Evolutionary conservation across 2,888 invertebrate species (phyloP).

Genomic region (Pandemis heparana): DNA sequence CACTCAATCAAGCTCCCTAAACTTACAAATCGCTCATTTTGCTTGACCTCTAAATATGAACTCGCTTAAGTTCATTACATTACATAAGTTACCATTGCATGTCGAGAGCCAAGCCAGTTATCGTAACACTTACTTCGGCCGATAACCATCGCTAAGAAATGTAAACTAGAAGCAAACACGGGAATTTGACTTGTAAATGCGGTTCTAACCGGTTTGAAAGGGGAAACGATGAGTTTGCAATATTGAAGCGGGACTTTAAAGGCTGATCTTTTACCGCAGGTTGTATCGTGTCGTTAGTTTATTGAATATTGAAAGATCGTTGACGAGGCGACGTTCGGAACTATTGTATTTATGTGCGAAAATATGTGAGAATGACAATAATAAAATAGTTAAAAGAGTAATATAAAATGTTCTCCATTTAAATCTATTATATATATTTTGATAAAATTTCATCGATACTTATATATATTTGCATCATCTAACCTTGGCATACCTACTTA

Average conservation of each 20-base stretch:
- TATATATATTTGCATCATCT: too few relatives aligned
- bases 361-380: not conserved
- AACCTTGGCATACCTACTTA: too few relatives aligned
- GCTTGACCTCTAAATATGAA: slow-evolving; percentile 17
- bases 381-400: too few relatives aligned
- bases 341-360: not conserved
- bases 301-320: not conserved
- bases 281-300: not conserved
- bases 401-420: not conserved
- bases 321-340: not conserved
- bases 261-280: not conserved
- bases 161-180: slow-evolving; percentile 30
- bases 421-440: too few relatives aligned
- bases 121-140: slow-evolving; percentile 18
- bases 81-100: slow-evolving; percentile 24
- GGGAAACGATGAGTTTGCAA: slow-evolving; percentile 37
- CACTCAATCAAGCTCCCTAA: not conserved
- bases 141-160: slow-evolving; percentile 26
- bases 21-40: not conserved
- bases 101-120: slow-evolving; percentile 30
- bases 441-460: too few relatives aligned
- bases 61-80: slow-evolving; percentile 9
- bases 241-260: slow-evolving; percentile 27
- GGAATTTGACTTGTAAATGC: slow-evolving; percentile 35
- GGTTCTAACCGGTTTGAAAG: slow-evolving; percentile 28